Percentiles rank a stretch among this genome's conserved stretches.
These are phyloP conservation scores for Pseudopleuronectes americanus DNA, from an alignment of 2,797 vertebrate genomes.

Conservation along the genomic window DNA sequence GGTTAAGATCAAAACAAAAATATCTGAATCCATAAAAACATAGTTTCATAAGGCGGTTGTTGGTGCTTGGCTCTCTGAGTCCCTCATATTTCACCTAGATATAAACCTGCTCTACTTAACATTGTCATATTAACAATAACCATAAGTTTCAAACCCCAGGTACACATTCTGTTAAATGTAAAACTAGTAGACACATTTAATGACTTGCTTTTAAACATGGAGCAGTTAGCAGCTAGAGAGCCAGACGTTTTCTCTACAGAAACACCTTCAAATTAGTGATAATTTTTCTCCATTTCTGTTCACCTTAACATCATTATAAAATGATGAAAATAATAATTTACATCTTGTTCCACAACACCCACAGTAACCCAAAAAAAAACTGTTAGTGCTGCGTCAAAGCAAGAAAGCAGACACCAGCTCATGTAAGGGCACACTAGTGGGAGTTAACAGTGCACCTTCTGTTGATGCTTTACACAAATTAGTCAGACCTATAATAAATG, in stretches of 20 bases:
- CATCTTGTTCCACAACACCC: background rate
- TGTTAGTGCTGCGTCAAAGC: background rate
- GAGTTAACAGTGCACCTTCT: background rate
- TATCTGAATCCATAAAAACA: too few species aligned
- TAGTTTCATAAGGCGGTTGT: too few species aligned
- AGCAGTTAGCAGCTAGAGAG: background rate
- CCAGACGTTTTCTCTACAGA: slow-evolving; percentile 1
- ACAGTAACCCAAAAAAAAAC: background rate
- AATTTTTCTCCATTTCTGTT: background rate
- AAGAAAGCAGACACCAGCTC: background rate
- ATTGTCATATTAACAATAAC: slow-evolving; percentile 9
- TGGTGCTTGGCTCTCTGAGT: too few species aligned
- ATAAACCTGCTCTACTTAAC: slow-evolving; percentile 14
- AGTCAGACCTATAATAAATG: background rate
- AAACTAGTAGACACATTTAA: background rate
- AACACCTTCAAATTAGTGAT: slow-evolving; percentile 12
- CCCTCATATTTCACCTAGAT: background rate
- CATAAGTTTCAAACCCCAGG: background rate
- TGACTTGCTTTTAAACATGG: background rate
- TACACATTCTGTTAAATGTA: background rate
- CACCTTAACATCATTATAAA: too few species aligned
- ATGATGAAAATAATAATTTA: background rate
- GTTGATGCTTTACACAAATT: background rate
- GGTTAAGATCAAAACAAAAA: too few species aligned
- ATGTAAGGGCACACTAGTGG: background rate